Conservation (phyloP, 1,140 invertebrate genomes). For the Acromyrmex echinatior region DNA sequence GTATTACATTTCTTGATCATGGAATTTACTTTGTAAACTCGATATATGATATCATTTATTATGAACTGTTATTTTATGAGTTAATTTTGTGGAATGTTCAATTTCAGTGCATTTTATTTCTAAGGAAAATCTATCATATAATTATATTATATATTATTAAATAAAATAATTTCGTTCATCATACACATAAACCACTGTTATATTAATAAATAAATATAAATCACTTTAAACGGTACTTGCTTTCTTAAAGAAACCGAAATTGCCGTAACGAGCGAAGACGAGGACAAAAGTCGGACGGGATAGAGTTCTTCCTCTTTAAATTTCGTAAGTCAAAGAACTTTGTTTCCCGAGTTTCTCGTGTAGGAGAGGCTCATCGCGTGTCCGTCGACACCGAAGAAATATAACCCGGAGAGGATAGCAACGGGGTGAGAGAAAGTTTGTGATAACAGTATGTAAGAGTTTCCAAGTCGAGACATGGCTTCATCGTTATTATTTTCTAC, state of each 20-base stretch:
- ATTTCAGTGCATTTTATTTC: neutral
- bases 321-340: constrained; percentile 62
- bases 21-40: neutral
- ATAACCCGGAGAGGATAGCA: constrained; percentile 53
- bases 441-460: constrained; percentile 68
- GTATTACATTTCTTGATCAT: neutral
- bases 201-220: constrained; percentile 34
- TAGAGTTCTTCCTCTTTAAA: constrained; percentile 57
- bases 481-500: constrained; percentile 57
- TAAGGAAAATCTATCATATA: neutral
- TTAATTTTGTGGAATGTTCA: constrained; percentile 2
- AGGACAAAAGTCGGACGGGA: constrained; percentile 41
- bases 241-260: constrained; percentile 46
- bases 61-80: neutral
- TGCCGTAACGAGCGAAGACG: neutral
- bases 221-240: neutral
- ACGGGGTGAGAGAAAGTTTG: constrained; percentile 58
- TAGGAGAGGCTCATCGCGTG: constrained; percentile 68
- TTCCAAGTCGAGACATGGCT: constrained; percentile 63
- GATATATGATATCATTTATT: neutral
- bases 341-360: constrained; percentile 65
- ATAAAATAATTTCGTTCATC: neutral
- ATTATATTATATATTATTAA: too few species aligned
- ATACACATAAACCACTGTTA: neutral
- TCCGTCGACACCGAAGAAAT: constrained; percentile 73